Conservation (phyloP, 2,797 vertebrate genomes). For the Brotula barbata region DNA sequence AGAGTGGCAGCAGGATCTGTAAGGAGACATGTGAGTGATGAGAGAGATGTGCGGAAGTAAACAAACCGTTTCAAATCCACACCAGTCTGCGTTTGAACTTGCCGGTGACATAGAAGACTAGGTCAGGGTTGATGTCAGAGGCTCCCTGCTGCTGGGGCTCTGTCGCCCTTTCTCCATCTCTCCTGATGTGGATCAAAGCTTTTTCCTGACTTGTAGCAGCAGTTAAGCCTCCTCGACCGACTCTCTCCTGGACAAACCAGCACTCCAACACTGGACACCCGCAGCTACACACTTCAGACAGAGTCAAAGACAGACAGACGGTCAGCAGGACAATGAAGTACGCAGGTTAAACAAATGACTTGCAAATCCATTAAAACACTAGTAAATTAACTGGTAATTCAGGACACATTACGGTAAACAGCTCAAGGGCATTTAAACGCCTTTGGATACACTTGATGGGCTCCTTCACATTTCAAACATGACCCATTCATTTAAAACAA, state of each 20-base stretch:
- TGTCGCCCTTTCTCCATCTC: constrained; percentile 5
- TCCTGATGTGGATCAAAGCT: constrained; percentile 68
- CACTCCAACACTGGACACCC: constrained; percentile 80
- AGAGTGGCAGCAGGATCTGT: constrained; percentile 73
- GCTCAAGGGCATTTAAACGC: no score
- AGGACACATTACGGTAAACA: no score
- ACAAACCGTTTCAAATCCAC: neutral
- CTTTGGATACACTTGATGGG: no score
- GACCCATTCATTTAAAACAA: no score
- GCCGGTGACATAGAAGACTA: constrained; percentile 75
- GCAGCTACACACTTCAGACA: constrained; percentile 43
- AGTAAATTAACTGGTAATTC: no score
- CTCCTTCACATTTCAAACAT: no score
- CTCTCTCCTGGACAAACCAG: constrained; percentile 75
- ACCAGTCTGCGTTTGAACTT: neutral
- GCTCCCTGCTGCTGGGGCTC: constrained; percentile 1
- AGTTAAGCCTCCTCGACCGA: constrained; percentile 68
- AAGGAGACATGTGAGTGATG: neutral
- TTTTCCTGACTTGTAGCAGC: constrained; percentile 71
- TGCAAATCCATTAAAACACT: no score
- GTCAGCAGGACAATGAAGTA: neutral
- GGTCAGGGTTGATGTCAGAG: constrained; percentile 57
- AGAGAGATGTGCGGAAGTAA: no score
- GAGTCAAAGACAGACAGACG: neutral
- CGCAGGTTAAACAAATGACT: no score